Evolutionary conservation across 2,888 invertebrate genomes (phyloP).

Genomic region (Athalia rosae): DNA sequence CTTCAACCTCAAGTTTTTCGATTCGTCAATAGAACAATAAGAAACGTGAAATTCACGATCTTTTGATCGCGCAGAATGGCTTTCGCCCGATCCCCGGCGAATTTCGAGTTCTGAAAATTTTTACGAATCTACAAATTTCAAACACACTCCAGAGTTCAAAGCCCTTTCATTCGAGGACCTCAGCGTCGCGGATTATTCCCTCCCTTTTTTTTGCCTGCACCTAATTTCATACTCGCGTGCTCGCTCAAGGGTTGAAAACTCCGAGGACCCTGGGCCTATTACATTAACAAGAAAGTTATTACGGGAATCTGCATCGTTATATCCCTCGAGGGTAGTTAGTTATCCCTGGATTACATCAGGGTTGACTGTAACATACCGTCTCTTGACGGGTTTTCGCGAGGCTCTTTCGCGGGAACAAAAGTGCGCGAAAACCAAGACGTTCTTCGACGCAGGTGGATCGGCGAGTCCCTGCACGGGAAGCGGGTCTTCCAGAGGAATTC

Average conservation of each 20-base stretch:
- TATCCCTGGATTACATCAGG: slow-evolving; percentile 41
- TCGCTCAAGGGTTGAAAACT: not conserved
- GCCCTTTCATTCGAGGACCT: not conserved
- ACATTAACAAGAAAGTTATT: slow-evolving; percentile 18
- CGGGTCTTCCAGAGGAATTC: too few species aligned
- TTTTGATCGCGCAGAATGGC: too few species aligned
- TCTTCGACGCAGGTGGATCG: too few species aligned
- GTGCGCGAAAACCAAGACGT: not conserved
- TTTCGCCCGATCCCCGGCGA: too few species aligned
- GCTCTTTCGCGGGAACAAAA: not conserved
- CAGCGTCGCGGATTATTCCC: not conserved
- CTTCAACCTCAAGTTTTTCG: too few species aligned
- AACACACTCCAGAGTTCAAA: too few species aligned
- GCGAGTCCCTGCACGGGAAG: too few species aligned
- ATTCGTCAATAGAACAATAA: too few species aligned
- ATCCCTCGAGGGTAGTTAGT: slow-evolving; percentile 23
- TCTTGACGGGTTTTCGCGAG: too few species aligned
- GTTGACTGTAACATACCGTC: slow-evolving; percentile 9
- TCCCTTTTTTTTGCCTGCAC: not conserved
- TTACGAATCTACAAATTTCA: too few species aligned
- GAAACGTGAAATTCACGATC: too few species aligned
- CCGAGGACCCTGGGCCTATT: not conserved
- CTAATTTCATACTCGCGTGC: not conserved
- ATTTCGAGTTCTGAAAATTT: too few species aligned
- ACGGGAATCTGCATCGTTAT: slow-evolving; percentile 29